These are phyloP conservation scores for Orussus abietinus DNA, from an alignment of 1,140 invertebrate genomes.

Conservation along the genomic window DNA sequence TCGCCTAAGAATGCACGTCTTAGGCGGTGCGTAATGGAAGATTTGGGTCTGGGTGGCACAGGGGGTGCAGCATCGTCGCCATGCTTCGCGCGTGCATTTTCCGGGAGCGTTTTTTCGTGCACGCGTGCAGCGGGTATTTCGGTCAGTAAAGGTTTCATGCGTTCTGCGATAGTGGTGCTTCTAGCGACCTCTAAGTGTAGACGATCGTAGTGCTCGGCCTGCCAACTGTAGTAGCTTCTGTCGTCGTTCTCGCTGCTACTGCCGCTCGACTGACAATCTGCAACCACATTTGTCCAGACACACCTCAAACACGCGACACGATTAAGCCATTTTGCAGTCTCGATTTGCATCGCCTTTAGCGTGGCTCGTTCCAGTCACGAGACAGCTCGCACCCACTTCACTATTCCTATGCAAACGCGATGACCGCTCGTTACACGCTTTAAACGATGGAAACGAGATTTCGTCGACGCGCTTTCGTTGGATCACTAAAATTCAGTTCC, in stretches of 20 bases:
- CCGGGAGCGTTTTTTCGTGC: no score
- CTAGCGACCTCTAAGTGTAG: slow-evolving; percentile 29
- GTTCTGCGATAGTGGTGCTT: slow-evolving; percentile 25
- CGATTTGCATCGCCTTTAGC: background rate
- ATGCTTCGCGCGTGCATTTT: no score
- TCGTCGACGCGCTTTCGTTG: no score
- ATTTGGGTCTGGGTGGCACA: slow-evolving; percentile 7
- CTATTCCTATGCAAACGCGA: no score
- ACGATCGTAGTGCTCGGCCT: slow-evolving; percentile 13
- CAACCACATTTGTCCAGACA: slow-evolving; percentile 37
- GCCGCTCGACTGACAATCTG: slow-evolving; percentile 36
- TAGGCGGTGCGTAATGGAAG: background rate
- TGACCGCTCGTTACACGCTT: no score
- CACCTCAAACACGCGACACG: slow-evolving; percentile 21
- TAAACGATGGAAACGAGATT: no score
- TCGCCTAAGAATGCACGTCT: slow-evolving; percentile 2
- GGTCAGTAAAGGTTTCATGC: slow-evolving; percentile 25
- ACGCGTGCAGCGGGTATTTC: slow-evolving; percentile 13
- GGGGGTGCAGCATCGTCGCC: no score
- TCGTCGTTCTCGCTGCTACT: slow-evolving; percentile 26
- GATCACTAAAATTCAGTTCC: no score
- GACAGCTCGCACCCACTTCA: slow-evolving; percentile 24
- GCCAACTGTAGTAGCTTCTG: slow-evolving; percentile 4
- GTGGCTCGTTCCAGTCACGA: slow-evolving; percentile 19
- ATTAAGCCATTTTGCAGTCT: slow-evolving; percentile 3